Percentiles rank a stretch among this genome's conserved stretches.
phyloP scores from a whole-genome alignment of 2,113 vertebrate genomes.

The Indicator maculatus region DNA sequence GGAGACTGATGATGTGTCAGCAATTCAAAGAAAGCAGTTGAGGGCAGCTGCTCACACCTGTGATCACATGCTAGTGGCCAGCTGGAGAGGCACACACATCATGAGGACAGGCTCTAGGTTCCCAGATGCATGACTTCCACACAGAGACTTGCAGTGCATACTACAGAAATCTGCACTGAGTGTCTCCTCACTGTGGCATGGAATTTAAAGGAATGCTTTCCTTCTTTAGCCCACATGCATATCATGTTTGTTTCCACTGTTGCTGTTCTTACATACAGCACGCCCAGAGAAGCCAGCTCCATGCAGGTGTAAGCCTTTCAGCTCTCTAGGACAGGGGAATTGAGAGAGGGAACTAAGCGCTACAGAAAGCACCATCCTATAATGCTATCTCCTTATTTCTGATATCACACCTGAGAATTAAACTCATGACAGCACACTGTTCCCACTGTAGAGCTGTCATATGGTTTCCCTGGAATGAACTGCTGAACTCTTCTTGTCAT shows the following conservation, averaged over 20 bases:
- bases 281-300: not conserved
- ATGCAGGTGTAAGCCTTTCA: fast-evolving
- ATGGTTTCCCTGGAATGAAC: not conserved
- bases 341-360: too few species aligned
- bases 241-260: not conserved
- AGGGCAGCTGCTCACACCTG: not conserved
- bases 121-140: not conserved
- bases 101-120: not conserved
- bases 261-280: not conserved
- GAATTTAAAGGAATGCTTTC: not conserved
- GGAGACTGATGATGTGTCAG: not conserved
- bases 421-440: not conserved
- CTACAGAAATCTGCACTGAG: not conserved
- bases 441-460: not conserved
- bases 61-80: not conserved
- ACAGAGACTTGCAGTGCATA: not conserved
- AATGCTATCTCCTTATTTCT: not conserved
- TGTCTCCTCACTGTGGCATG: not conserved
- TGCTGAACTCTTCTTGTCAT: not conserved
- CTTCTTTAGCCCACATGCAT: fast-evolving
- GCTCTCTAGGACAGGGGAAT: not conserved
- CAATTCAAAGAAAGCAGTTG: not conserved
- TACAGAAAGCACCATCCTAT: not conserved
- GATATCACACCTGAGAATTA: not conserved
- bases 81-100: not conserved